Base-by-base conservation (phyloP, 2,888 invertebrate genomes). In the Perizoma flavofasciatum region DNA sequence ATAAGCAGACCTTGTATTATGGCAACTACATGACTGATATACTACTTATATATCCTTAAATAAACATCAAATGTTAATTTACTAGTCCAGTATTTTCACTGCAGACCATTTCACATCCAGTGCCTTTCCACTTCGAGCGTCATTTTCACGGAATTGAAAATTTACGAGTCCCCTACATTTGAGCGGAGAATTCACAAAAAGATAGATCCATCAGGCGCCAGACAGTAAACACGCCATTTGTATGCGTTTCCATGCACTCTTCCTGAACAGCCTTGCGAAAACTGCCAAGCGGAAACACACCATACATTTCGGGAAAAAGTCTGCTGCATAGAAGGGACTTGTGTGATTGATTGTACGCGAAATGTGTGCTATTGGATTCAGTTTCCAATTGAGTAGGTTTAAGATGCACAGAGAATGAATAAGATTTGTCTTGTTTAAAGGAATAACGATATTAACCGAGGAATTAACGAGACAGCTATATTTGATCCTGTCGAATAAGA, bases 161-260 rank as follows among this genome's bases (percentile, higher is more conserved):
- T 55, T 56, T 52, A 55, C 47, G 44, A 59, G 49, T 55, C 40
- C 46, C 51, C 64, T 49, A 57, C 55, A 57, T 61, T 69, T 64
- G 59, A 60, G 59, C 52, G 49, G 56, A 39, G 51, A 63, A 66
- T 61, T 39, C 46, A 64, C 65, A 67, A 67, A 67, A 69, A 69
- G 65, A 59, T 54, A 51, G 63, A 74, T 77, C 74, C 73, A 77
- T 80, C 77, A 72, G 67, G 62, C 66, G 68, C 57, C 67, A 77
- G 80, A 79, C 81, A 73, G 78, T 77, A 80, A 81, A 78, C 81
- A 79, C 62, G 61, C 67, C 75, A 75, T 80, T 81, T 80, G 77
- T 80, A 78, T 79, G 77, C 74, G 70, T 78, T 78, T 74, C 72
- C 65, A 65, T 73, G 75, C 79, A 77, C 75, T 76, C 70, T 61